These are phyloP conservation scores for Cyrtonyx montezumae DNA, from an alignment of 2,113 vertebrate genomes.

Conservation along the genomic window DNA sequence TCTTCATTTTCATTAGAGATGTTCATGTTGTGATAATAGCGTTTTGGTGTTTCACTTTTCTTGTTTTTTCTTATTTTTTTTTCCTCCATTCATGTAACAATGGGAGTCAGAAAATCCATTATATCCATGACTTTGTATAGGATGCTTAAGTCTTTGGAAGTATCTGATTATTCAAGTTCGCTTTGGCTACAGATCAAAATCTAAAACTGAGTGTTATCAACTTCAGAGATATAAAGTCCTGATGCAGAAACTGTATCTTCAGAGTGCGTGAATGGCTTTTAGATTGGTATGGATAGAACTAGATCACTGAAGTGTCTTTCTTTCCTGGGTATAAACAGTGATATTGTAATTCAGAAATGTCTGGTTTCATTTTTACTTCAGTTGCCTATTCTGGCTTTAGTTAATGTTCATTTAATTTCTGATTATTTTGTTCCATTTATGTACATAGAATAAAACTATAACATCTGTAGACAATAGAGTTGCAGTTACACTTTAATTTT, in stretches of 20 bases:
- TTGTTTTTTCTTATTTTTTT: not conserved
- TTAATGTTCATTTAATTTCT: not conserved
- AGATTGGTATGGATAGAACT: not conserved
- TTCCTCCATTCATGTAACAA: not conserved
- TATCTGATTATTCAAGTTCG: not conserved
- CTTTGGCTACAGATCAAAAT: not conserved
- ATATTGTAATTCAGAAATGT: not conserved
- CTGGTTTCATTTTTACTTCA: not conserved
- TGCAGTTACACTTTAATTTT: not conserved
- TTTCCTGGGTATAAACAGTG: not conserved
- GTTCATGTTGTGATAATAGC: not conserved
- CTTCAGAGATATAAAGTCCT: not conserved
- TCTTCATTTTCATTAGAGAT: not conserved
- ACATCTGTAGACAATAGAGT: not conserved
- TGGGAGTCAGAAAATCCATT: accelerated
- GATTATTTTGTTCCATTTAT: not conserved
- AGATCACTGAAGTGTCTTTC: not conserved
- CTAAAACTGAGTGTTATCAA: accelerated
- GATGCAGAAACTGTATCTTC: not conserved
- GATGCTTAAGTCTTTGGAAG: not conserved
- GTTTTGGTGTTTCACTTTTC: not conserved
- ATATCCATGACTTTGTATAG: accelerated
- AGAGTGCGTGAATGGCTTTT: not conserved
- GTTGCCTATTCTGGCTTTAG: not conserved
- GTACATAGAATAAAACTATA: not conserved